These are phyloP conservation scores for Trichonephila inaurata DNA, from an alignment of 1,140 invertebrate species.

Conservation along the genomic window DNA sequence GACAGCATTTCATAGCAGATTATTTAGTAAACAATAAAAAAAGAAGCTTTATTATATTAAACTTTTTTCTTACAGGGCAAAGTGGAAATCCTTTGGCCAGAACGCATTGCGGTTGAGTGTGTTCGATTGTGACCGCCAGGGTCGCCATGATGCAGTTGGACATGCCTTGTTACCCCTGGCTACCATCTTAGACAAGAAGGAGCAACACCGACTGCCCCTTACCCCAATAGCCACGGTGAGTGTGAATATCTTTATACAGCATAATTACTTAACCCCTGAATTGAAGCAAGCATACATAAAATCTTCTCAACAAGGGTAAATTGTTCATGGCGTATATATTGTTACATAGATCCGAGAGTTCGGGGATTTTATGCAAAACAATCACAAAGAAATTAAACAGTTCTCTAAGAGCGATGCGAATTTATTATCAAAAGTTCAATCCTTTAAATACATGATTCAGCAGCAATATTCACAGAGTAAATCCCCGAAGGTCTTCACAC, in stretches of 20 bases:
- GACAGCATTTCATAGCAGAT: too few species aligned
- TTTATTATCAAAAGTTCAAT: too few species aligned
- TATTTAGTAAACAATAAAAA: neutral
- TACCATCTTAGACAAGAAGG: neutral
- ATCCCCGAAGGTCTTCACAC: too few species aligned
- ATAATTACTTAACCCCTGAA: neutral
- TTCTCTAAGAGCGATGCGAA: too few species aligned
- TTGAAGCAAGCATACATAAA: too few species aligned
- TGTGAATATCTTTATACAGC: neutral
- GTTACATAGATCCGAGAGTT: too few species aligned
- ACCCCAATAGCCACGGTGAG: conserved; percentile 69
- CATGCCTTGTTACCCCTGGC: conserved; percentile 66
- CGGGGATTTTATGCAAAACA: too few species aligned
- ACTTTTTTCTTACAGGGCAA: conserved; percentile 23
- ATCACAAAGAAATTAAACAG: too few species aligned
- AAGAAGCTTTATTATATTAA: neutral
- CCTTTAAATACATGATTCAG: too few species aligned
- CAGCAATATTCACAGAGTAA: too few species aligned
- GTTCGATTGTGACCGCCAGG: conserved; percentile 71
- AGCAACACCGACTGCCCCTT: conserved; percentile 46
- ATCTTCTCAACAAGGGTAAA: neutral
- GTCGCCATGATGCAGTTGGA: conserved; percentile 73
- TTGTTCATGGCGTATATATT: neutral
- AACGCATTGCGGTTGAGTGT: conserved; percentile 53
- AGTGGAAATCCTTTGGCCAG: conserved; percentile 44